Evolutionary conservation across 92 coral and sea anemone species (phyloP), one percentile per base, ranked within the genome.

Genomic region (Heteractis magnifica): DNA sequence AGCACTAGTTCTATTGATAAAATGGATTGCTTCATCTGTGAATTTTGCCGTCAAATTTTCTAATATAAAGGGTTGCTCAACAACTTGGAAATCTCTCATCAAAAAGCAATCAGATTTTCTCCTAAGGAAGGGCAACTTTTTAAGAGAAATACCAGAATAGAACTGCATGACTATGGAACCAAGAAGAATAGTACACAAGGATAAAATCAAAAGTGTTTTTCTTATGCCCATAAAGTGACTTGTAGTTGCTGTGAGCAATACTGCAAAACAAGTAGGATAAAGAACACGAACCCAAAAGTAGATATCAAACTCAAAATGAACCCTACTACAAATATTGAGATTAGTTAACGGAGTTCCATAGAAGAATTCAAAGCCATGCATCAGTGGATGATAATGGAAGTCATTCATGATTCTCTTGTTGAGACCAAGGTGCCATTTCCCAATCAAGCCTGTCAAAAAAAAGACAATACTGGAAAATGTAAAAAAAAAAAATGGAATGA

Each of bases 341-440:
- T 91, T 93, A 9, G 90, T 84, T n/a, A 93, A 75, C 4, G 97
- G 91, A 55, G 89, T 62, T 4, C 97, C 97, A 76, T 91, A 93
- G 70, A 91, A 93, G 76, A 86, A 80, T n/a, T 93, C 89, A 78
- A 95, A 95, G 5, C 98, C 98, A 71, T 89, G 92, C 81, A 85
- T 89, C 58, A 88, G 80, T 19, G 97, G 97, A 59, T 91, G 94
- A 72, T 89, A 86, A 34, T 89, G 84, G 62, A 89, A 87, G 77
- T 93, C 97, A 23, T 80, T 78, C 52, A 64, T 80, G 72, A 75
- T 76, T 11, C 89, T 65, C 83, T 84, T 87, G 82, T 91, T 94
- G 70, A 95, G 76, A 18, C 98, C 98, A 8, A 90, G 97, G 82
- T 95, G 98, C 98, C 98, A 95, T 80, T 95, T 95, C 9, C 98